Conservation (phyloP, 2,113 vertebrate genomes). For the Brienomyrus longianalis region DNA sequence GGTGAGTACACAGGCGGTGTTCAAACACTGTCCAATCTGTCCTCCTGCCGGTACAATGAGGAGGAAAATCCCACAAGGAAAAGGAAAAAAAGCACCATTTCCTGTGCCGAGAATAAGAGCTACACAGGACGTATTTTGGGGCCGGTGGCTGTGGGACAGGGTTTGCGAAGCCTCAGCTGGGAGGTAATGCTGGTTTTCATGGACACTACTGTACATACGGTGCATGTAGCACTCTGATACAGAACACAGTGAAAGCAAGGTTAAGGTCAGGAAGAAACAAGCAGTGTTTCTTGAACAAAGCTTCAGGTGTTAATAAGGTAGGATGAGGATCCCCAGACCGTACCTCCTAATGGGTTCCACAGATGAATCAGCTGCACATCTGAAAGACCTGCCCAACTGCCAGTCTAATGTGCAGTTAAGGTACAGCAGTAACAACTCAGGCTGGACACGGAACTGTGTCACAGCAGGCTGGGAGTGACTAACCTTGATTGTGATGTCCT, state of each 20-base stretch:
- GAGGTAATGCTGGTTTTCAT: not conserved
- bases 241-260: not conserved
- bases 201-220: not conserved
- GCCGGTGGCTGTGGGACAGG: not conserved
- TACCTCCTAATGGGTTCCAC: not conserved
- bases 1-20: not conserved
- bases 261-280: not conserved
- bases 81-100: not conserved
- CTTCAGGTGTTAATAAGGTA: not conserved
- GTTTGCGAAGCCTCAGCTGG: not conserved
- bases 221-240: not conserved
- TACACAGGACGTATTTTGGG: not conserved
- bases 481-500: not conserved
- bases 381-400: not conserved
- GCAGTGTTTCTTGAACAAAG: not conserved
- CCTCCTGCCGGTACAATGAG: not conserved
- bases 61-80: not conserved
- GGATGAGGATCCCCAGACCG: not conserved
- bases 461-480: not conserved
- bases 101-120: not conserved
- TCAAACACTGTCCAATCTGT: not conserved
- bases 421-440: not conserved
- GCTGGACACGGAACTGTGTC: not conserved
- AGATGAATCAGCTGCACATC: not conserved
- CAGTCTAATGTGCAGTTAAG: not conserved